These are phyloP conservation scores for Morone chrysops DNA, from an alignment of 2,113 vertebrate species.

Conservation along the genomic window DNA sequence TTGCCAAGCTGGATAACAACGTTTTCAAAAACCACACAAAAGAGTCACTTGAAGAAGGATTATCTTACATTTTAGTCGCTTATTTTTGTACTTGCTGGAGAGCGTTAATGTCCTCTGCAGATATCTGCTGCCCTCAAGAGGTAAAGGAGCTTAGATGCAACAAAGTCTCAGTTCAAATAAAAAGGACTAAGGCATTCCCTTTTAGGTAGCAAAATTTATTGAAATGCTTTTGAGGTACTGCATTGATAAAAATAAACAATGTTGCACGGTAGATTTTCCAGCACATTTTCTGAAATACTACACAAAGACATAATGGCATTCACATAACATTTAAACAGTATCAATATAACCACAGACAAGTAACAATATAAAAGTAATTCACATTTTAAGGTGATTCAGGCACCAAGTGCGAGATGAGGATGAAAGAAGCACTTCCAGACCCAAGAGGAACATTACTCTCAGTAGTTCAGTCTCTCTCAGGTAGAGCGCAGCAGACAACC, in stretches of 20 bases:
- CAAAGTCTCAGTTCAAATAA: not conserved
- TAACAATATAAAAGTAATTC: constrained; percentile 28
- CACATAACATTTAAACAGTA: not conserved
- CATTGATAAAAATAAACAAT: constrained; percentile 4
- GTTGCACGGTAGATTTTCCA: not conserved
- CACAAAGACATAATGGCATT: not conserved
- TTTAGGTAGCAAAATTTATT: constrained; percentile 45
- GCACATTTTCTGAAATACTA: not conserved
- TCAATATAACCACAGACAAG: not conserved
- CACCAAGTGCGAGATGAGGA: not conserved
- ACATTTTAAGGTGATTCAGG: constrained; percentile 18
- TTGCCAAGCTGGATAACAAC: not conserved
- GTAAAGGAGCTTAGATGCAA: not conserved
- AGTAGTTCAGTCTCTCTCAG: not conserved
- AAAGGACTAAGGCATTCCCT: not conserved
- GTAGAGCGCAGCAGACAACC: not conserved
- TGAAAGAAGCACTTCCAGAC: not conserved
- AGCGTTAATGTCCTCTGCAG: not conserved
- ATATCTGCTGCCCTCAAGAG: constrained; percentile 65
- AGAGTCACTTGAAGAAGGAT: not conserved
- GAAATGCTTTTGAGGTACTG: constrained; percentile 26
- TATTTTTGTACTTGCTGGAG: not conserved
- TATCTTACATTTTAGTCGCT: not conserved
- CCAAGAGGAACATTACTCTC: not conserved
- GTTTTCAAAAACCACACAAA: no score